Conservation (phyloP, 2,113 vertebrate species). For the Macquaria ambigua region DNA sequence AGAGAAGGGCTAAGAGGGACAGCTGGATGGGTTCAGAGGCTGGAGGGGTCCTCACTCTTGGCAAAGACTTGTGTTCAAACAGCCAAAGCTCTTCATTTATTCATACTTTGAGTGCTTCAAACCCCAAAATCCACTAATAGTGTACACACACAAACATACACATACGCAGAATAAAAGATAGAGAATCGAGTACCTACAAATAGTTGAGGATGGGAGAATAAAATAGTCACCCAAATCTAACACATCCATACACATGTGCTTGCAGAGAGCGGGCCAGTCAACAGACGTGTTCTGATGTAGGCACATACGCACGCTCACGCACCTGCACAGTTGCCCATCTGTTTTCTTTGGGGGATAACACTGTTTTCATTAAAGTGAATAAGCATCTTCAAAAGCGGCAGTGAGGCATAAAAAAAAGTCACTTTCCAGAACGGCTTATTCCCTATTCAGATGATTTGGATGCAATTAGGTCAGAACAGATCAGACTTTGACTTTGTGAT, state of each 20-base stretch:
- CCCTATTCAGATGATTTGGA: slow-evolving; percentile 67
- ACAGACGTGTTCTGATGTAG: slow-evolving; percentile 24
- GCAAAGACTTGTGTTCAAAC: slow-evolving; percentile 64
- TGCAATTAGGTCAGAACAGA: slow-evolving; percentile 74
- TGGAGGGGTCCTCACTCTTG: slow-evolving; percentile 71
- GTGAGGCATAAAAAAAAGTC: slow-evolving; percentile 70
- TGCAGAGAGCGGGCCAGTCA: slow-evolving; percentile 41
- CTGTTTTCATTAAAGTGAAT: slow-evolving; percentile 76
- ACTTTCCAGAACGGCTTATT: slow-evolving; percentile 69
- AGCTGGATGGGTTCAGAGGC: slow-evolving; percentile 75
- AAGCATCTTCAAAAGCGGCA: slow-evolving; percentile 73
- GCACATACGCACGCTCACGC: slow-evolving; percentile 29
- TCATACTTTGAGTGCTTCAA: slow-evolving; percentile 78
- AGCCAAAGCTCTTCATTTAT: slow-evolving; percentile 76
- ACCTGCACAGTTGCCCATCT: slow-evolving; percentile 75
- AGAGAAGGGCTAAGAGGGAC: slow-evolving; percentile 66
- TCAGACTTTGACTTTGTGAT: slow-evolving; percentile 61
- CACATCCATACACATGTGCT: slow-evolving; percentile 38
- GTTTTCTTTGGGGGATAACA: slow-evolving; percentile 80
- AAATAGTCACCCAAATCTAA: slow-evolving; percentile 43
- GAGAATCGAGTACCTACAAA: slow-evolving; percentile 54
- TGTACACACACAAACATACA: slow-evolving; percentile 40
- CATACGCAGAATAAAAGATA: slow-evolving; percentile 33
- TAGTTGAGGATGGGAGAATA: slow-evolving; percentile 21
- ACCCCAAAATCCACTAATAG: slow-evolving; percentile 59